Evolutionary conservation across 1,140 invertebrate species (phyloP).

Genomic region (Lerema accius): DNA sequence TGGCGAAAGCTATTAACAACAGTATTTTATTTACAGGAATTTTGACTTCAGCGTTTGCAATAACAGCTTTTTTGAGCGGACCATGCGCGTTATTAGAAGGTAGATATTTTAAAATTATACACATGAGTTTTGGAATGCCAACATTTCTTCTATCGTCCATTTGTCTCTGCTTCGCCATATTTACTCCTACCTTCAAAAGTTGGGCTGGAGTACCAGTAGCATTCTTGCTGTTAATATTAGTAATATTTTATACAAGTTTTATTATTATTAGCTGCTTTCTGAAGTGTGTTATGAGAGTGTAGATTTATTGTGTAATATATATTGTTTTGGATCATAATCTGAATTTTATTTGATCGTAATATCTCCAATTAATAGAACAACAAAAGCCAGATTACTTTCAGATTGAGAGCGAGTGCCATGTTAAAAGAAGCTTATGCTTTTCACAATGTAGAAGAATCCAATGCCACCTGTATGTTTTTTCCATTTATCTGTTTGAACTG

Average conservation of each 20-base stretch:
- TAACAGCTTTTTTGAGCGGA: conserved; percentile 36
- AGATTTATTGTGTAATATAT: conserved; percentile 22
- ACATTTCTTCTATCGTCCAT: conserved; percentile 52
- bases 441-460: no score
- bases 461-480: no score
- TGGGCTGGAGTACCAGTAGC: conserved; percentile 40
- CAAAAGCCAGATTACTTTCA: no score
- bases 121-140: conserved; percentile 48
- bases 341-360: conserved; percentile 6
- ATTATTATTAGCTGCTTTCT: conserved; percentile 47
- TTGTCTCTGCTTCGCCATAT: conserved; percentile 43
- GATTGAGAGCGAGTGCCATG: no score
- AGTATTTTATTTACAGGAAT: conserved; percentile 41
- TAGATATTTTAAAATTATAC: conserved; percentile 35
- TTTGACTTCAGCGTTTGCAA: conserved; percentile 36
- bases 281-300: conserved; percentile 48
- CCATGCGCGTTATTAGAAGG: conserved; percentile 38
- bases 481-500: no score
- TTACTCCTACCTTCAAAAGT: conserved; percentile 35
- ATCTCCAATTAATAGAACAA: no score
- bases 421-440: no score
- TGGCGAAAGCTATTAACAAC: no score
- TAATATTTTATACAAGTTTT: conserved; percentile 47
- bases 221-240: conserved; percentile 43
- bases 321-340: background rate